These are phyloP conservation scores for Erebia epiphron DNA, from an alignment of 2,888 invertebrate species.

Conservation along the genomic window DNA sequence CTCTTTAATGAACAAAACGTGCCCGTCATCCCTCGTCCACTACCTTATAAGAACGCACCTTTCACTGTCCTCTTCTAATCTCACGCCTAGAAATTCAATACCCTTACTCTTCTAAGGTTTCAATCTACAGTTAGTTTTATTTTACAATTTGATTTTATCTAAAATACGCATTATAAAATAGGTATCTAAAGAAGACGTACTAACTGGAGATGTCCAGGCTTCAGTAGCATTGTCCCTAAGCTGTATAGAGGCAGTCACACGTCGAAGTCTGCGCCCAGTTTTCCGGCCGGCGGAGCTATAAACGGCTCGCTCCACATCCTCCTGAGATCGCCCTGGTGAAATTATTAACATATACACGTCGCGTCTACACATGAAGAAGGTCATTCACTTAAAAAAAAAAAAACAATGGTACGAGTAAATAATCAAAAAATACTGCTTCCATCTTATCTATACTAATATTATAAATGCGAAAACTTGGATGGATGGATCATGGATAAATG, in stretches of 20 bases:
- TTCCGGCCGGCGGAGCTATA: constrained; percentile 90
- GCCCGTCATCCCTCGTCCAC: background rate
- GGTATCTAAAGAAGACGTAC: constrained; percentile 24
- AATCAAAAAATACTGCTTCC: too few species aligned
- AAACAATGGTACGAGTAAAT: too few species aligned
- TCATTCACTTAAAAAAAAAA: too few species aligned
- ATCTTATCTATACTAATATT: too few species aligned
- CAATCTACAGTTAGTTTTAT: constrained; percentile 22
- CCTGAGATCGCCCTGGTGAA: constrained; percentile 93
- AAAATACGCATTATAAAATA: constrained; percentile 28
- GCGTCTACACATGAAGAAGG: too few species aligned
- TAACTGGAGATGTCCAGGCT: constrained; percentile 16
- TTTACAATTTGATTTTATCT: constrained; percentile 28
- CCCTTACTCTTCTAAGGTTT: constrained; percentile 13
- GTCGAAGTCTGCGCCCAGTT: constrained; percentile 79
- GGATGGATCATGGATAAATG: too few species aligned
- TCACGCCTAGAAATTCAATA: constrained; percentile 18
- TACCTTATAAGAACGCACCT: background rate
- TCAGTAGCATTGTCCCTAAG: background rate
- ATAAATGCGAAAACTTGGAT: too few species aligned
- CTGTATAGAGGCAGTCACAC: constrained; percentile 60
- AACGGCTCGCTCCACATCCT: constrained; percentile 99
- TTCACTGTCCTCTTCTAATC: background rate
- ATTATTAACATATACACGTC: background rate
- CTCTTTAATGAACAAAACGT: background rate